phyloP scores from a whole-genome alignment of 2,888 invertebrate genomes.

The Cyclophora albipunctata region DNA sequence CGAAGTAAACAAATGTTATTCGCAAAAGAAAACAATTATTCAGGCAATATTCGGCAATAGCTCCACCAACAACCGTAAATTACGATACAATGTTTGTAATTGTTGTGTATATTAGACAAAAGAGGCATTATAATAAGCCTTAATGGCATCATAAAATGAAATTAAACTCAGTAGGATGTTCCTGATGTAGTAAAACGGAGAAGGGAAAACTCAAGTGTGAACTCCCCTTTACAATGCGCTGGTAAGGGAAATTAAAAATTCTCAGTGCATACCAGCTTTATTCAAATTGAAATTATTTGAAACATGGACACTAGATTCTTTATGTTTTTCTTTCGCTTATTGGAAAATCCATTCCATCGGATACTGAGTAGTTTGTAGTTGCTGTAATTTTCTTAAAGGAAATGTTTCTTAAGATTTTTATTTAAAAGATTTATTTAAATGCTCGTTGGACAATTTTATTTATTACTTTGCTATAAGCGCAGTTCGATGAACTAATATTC shows the following conservation, averaged over 20 bases:
- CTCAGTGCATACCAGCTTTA: slow-evolving; percentile 27
- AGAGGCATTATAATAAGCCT: slow-evolving; percentile 11
- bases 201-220: slow-evolving; percentile 10
- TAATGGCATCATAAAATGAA: slow-evolving; percentile 18
- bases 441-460: no score
- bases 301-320: slow-evolving; percentile 24
- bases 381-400: no score
- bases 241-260: slow-evolving; percentile 36
- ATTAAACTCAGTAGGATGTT: slow-evolving; percentile 14
- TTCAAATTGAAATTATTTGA: slow-evolving; percentile 38
- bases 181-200: slow-evolving; percentile 12
- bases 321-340: slow-evolving; percentile 27
- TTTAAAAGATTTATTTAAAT: no score
- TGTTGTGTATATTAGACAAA: slow-evolving; percentile 14
- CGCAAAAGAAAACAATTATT: no score
- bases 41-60: no score
- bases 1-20: no score
- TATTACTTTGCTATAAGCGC: no score
- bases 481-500: no score
- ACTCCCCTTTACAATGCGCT: slow-evolving; percentile 5
- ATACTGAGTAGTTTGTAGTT: no score
- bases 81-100: background rate
- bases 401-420: no score
- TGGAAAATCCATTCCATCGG: slow-evolving; percentile 37
- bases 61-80: no score